A percentile compares a stretch with the other conserved stretches of the same genome.
These are phyloP conservation scores for Bombus superbus DNA, from an alignment of 1,140 invertebrate species.

Conservation along the genomic window DNA sequence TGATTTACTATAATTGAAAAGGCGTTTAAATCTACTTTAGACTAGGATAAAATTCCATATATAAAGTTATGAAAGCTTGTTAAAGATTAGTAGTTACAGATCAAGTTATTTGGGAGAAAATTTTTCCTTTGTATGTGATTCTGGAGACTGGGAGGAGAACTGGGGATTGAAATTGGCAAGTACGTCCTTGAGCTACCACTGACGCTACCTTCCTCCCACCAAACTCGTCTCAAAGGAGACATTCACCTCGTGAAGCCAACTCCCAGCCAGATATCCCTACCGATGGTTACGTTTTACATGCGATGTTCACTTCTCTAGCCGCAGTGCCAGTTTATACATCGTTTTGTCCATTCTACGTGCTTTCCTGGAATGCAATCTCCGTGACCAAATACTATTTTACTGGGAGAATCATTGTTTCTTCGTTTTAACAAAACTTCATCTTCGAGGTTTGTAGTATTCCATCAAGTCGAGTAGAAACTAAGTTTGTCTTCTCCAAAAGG, in stretches of 20 bases:
- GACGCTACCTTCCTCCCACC: slow-evolving; percentile 67
- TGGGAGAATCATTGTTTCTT: neutral
- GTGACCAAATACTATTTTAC: neutral
- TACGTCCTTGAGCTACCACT: slow-evolving; percentile 37
- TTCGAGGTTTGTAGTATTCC: neutral
- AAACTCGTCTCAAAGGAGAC: slow-evolving; percentile 73
- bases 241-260: slow-evolving; percentile 79
- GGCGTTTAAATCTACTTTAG: neutral
- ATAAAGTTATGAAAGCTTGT: neutral
- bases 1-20: neutral
- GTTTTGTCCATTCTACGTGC: neutral
- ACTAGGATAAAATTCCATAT: neutral
- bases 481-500: neutral
- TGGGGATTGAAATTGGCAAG: neutral
- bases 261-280: slow-evolving; percentile 63
- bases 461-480: neutral
- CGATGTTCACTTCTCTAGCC: slow-evolving; percentile 47
- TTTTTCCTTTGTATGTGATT: neutral
- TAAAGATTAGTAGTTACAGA: too few species aligned
- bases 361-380: neutral
- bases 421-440: neutral
- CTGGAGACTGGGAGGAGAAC: neutral
- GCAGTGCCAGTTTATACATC: slow-evolving; percentile 11
- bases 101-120: neutral
- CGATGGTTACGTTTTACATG: slow-evolving; percentile 29